Evolutionary conservation across 1,140 invertebrate species (phyloP).

Genomic region (Penaeus vannamei): DNA sequence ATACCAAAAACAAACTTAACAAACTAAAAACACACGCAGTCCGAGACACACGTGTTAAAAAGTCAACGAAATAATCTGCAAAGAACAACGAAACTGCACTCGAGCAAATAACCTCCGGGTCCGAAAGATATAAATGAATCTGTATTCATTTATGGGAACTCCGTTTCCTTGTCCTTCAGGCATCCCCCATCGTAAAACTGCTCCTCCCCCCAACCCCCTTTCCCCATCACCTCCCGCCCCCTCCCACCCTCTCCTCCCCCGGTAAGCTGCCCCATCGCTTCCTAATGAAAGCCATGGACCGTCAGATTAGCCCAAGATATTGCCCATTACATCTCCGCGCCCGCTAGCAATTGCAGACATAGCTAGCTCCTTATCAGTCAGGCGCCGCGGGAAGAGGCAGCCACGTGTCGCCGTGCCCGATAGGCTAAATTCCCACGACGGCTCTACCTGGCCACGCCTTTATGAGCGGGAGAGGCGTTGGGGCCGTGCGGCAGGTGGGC

Average conservation of each 20-base stretch:
- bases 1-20: no score
- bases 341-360: conserved; percentile 53
- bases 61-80: no score
- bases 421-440: conserved; percentile 12
- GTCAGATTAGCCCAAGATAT: conserved; percentile 57
- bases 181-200: no score
- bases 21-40: no score
- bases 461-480: background rate
- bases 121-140: no score
- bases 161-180: no score
- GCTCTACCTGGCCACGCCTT: background rate
- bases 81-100: no score
- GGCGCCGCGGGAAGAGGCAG: conserved; percentile 14
- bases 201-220: no score
- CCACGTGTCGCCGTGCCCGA: background rate
- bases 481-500: background rate
- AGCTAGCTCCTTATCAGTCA: conserved; percentile 51
- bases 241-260: background rate
- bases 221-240: no score
- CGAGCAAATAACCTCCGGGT: no score
- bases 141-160: no score
- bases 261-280: conserved; percentile 39
- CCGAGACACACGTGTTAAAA: no score
- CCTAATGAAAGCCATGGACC: conserved; percentile 56
- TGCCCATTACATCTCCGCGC: conserved; percentile 54